Evolutionary conservation across 2,113 vertebrate species (phyloP), one percentile per base, ranked within the genome.

Genomic region (Pipa parva): DNA sequence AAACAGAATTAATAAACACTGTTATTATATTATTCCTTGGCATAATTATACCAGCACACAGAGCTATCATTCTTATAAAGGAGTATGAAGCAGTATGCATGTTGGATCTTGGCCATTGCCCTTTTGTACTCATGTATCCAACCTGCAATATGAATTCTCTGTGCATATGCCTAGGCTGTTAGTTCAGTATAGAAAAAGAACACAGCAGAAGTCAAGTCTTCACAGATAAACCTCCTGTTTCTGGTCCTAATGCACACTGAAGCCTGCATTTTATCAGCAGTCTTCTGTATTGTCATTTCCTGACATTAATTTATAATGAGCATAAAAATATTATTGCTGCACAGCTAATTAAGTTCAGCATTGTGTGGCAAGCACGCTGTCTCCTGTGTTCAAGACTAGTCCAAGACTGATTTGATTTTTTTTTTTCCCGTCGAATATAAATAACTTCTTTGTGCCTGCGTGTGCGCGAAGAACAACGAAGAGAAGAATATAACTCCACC

Each of bases 281-380:
- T 10, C 46, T 22, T 20, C 21, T 11, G 21, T 22, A 24, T 24
- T 49, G 46, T 22, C 18, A 49, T 49, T 49, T 24, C 46, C 20
- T 49, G 21, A 21, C 21, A 49, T 49, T 49, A 49, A 22, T 49
- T 49, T 49, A 49, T 49, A 49, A 24, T 49, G 46, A 49, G 21
- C 46, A 22, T 49, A 49, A 22, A 49, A 49, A 21, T 24, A 21
- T 49, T 49, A 49, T 22, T 49, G 21, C 46, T 49, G 46, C 21
- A 42, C 13, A 42, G 39, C 39, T 42, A 42, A 42, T 42, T 42
- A 42, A 42, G 39, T 42, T 42, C 39, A 42, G 39, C 39, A n/a
- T 42, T 42, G 39, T 42, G 39, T 42, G 39, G 39, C 39, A 42
- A n/a, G 39, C 39, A 15, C 39, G n/a, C 39, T 42, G 39, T 42